Conservation (phyloP, 2,888 invertebrate genomes). For the Micropterix aruncella region DNA sequence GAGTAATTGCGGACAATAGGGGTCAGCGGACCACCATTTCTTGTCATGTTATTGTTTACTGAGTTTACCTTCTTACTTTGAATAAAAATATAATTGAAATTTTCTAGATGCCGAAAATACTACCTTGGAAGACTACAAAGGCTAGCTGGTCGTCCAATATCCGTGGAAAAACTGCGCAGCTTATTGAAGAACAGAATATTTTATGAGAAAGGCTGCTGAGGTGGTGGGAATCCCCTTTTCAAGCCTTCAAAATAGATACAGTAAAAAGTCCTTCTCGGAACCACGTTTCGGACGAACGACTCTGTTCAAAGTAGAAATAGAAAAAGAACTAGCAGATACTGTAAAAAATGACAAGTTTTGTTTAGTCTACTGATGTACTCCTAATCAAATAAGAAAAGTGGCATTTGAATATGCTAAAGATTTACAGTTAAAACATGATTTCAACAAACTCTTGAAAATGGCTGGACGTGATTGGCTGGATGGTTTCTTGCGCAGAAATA, state of each 20-base stretch:
- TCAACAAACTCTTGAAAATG: not conserved
- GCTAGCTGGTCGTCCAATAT: no score
- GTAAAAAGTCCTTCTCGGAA: not conserved
- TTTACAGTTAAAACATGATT: not conserved
- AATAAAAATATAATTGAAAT: no score
- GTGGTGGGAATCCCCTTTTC: not conserved
- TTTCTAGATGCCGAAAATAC: no score
- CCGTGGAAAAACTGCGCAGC: no score
- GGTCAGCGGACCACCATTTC: no score
- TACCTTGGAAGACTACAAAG: no score
- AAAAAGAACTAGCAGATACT: not conserved
- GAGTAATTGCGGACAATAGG: no score
- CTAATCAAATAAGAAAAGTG: not conserved
- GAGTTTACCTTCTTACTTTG: no score
- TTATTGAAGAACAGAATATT: no score
- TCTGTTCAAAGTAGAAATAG: not conserved
- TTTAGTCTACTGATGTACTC: not conserved
- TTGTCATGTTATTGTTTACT: no score
- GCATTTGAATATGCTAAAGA: not conserved
- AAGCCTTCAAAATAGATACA: not conserved
- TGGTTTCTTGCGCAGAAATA: not conserved
- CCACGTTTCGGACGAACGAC: not conserved
- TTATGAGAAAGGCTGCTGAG: not conserved
- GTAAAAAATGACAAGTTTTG: not conserved
- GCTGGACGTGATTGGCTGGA: not conserved